These are phyloP conservation scores for Amblyopsis rosae DNA, from an alignment of 2,113 vertebrate genomes.

Conservation along the genomic window DNA sequence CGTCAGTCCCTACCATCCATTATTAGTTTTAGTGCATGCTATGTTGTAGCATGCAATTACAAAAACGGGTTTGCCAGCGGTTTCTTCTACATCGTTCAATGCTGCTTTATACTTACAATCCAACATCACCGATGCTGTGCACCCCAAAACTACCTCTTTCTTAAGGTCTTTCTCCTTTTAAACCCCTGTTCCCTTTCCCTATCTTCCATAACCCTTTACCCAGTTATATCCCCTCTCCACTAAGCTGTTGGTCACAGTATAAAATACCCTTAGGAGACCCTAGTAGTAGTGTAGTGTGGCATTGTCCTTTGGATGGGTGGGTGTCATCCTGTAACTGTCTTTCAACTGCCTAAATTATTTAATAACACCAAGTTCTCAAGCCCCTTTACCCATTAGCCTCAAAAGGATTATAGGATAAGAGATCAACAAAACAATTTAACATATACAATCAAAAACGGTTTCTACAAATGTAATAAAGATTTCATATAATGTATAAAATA, in stretches of 20 bases:
- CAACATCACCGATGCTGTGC: slow-evolving; percentile 4
- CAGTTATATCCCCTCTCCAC: slow-evolving; percentile 4
- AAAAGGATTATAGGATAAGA: too few species aligned
- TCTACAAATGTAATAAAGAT: too few species aligned
- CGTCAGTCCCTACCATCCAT: slow-evolving; percentile 14
- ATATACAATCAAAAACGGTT: too few species aligned
- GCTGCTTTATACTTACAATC: slow-evolving; percentile 21
- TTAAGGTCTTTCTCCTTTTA: too few species aligned
- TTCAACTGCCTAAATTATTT: too few species aligned
- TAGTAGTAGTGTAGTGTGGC: background rate
- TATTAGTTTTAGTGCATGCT: slow-evolving; percentile 6
- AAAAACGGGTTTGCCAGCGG: slow-evolving; percentile 8
- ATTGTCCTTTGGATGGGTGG: background rate
- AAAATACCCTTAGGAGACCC: background rate
- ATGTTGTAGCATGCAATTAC: slow-evolving; percentile 24
- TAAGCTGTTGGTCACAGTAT: slow-evolving; percentile 4
- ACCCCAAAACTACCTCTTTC: too few species aligned
- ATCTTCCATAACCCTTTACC: background rate
- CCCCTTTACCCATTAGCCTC: too few species aligned
- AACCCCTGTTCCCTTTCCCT: background rate
- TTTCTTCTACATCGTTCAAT: background rate
- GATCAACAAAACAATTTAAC: too few species aligned
- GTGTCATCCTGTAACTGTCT: too few species aligned
- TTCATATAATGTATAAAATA: too few species aligned
- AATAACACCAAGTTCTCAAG: too few species aligned